phyloP scores from a whole-genome alignment of 2,797 vertebrate genomes.

The Falco columbarius region DNA sequence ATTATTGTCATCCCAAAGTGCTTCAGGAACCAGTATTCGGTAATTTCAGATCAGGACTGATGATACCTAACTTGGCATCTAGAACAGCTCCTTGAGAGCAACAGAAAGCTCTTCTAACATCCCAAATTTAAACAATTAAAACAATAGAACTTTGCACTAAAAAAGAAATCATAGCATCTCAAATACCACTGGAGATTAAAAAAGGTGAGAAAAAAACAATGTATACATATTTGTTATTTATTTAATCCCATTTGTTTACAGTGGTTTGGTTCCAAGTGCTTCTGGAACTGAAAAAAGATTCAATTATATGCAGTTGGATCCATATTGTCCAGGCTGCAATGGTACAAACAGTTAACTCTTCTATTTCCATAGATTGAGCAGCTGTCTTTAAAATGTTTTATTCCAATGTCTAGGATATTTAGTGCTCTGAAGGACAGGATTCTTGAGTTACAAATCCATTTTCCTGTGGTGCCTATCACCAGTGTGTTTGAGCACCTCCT shows the following conservation, averaged over 20 bases:
- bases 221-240: neutral
- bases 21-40: constrained; percentile 35
- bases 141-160: neutral
- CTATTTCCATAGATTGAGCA: neutral
- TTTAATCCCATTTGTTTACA: neutral
- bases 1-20: neutral
- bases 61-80: constrained; percentile 6
- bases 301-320: neutral
- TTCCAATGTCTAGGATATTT: neutral
- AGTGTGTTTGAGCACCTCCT: neutral
- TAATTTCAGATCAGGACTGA: constrained; percentile 36
- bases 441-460: neutral
- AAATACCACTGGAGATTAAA: neutral
- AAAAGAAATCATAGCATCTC: neutral
- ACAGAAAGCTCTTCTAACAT: constrained; percentile 37
- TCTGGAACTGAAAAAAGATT: neutral
- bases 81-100: constrained; percentile 1
- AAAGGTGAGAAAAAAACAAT: neutral
- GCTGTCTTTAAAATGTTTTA: neutral
- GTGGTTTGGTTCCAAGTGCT: neutral
- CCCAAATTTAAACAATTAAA: neutral
- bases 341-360: neutral
- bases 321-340: neutral
- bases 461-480: neutral
- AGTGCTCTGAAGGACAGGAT: neutral